phyloP scores from a whole-genome alignment of 64 coral and sea anemone species.

The Montipora foliosa region DNA sequence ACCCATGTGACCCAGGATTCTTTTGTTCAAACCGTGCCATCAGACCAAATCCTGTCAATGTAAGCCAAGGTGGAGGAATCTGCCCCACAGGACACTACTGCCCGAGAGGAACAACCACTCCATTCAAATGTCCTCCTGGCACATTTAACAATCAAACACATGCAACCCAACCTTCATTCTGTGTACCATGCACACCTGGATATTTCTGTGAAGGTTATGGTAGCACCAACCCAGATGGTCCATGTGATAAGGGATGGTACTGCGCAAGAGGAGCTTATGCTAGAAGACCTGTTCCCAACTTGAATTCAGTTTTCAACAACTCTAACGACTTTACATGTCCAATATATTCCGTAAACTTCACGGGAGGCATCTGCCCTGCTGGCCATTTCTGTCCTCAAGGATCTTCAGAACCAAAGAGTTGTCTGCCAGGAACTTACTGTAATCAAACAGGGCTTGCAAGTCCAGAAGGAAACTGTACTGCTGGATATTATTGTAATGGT shows the following conservation, averaged over 20 bases:
- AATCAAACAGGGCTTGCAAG: slow-evolving; percentile 69
- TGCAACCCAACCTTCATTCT: slow-evolving; percentile 69
- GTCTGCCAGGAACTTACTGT: slow-evolving; percentile 85
- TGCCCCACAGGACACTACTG: slow-evolving; percentile 96
- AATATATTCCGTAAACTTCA: slow-evolving; percentile 92
- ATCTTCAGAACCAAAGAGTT: slow-evolving; percentile 72
- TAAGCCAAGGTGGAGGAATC: slow-evolving; percentile 77
- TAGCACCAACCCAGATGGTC: slow-evolving; percentile 67
- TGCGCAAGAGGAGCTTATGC: slow-evolving; percentile 87
- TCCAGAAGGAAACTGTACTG: slow-evolving; percentile 86
- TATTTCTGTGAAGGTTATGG: slow-evolving; percentile 92
- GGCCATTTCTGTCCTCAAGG: slow-evolving; percentile 87
- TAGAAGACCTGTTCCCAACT: slow-evolving; percentile 65
- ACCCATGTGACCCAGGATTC: slow-evolving; percentile 86
- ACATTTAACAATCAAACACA: slow-evolving; percentile 89
- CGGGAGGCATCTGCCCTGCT: slow-evolving; percentile 88
- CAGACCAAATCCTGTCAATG: slow-evolving; percentile 74
- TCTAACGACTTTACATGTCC: slow-evolving; percentile 91
- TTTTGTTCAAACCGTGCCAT: slow-evolving; percentile 85
- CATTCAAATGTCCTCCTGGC: slow-evolving; percentile 97
- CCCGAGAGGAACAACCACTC: slow-evolving; percentile 77
- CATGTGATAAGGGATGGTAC: slow-evolving; percentile 93
- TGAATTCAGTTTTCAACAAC: slow-evolving; percentile 70
- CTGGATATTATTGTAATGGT: slow-evolving; percentile 84
- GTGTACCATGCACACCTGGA: slow-evolving; percentile 89